Percentiles rank a stretch among this genome's conserved stretches.
Conservation (phyloP, 2,888 invertebrate species). For the Rhagium mordax region DNA sequence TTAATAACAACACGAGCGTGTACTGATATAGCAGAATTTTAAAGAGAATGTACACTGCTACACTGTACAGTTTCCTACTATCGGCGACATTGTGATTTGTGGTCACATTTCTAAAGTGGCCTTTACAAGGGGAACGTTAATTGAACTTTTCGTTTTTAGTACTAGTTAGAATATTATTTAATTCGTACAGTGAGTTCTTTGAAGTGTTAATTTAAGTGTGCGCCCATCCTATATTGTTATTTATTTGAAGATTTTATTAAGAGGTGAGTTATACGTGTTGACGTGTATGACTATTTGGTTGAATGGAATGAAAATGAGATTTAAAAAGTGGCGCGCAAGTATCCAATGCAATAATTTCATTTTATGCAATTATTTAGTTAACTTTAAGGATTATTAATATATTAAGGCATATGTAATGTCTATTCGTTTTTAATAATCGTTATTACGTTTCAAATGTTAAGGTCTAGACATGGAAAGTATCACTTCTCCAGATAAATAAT, state of each 20-base stretch:
- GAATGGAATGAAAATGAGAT: not conserved
- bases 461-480: too few relatives aligned
- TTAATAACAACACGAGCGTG: conserved; percentile 4
- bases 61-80: not conserved
- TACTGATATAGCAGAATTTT: not conserved
- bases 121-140: not conserved
- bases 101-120: not conserved
- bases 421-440: too few relatives aligned
- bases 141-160: not conserved
- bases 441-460: too few relatives aligned
- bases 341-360: not conserved
- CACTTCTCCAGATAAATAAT: too few relatives aligned
- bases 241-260: not conserved
- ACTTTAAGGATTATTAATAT: too few relatives aligned
- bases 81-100: not conserved
- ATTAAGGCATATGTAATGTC: too few relatives aligned
- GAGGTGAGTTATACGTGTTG: conserved; percentile 18
- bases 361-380: not conserved
- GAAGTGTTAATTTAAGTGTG: not conserved
- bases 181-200: not conserved
- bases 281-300: conserved; percentile 14
- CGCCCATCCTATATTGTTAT: not conserved
- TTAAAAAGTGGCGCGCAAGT: conserved; percentile 21
- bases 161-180: not conserved
- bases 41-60: not conserved